Evolutionary conservation across 1,140 invertebrate genomes (phyloP).

Genomic region (Coelopa frigida): DNA sequence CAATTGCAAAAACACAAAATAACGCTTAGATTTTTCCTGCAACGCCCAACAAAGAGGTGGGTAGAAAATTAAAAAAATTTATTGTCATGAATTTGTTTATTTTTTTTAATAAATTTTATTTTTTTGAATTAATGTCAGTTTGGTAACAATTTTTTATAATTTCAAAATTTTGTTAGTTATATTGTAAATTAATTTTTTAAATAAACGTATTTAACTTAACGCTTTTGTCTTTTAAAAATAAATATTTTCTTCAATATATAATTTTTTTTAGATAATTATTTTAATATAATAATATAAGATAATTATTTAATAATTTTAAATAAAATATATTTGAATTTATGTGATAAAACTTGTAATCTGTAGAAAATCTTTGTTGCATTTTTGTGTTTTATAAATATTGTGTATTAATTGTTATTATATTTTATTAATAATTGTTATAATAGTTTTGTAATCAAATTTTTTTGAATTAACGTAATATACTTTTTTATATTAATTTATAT

Average conservation of each 20-base stretch:
- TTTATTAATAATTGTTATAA: not conserved
- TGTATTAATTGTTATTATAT: not conserved
- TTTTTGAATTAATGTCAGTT: no score
- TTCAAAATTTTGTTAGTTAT: no score
- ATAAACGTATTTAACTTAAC: not conserved
- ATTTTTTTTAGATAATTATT: not conserved
- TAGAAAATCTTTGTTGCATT: no score
- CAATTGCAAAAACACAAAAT: constrained; percentile 1
- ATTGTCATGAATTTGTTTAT: constrained; percentile 2
- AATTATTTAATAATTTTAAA: not conserved
- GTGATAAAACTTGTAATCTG: no score
- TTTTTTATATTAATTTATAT: no score
- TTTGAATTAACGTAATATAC: no score
- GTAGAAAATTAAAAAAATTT: constrained; percentile 15
- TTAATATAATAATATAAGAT: not conserved
- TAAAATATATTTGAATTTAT: no score
- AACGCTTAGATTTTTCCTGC: constrained; percentile 42
- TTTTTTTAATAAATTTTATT: not conserved
- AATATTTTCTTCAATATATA: not conserved
- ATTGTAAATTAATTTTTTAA: constrained; percentile 4
- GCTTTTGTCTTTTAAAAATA: not conserved
- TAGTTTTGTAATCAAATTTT: not conserved
- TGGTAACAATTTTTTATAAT: no score
- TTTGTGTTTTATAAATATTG: no score
- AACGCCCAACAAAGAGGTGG: constrained; percentile 43